Evolutionary conservation across 1,140 invertebrate genomes (phyloP), one percentile per base, ranked within the genome.

Genomic region (Lamellibrachia luymesi): DNA sequence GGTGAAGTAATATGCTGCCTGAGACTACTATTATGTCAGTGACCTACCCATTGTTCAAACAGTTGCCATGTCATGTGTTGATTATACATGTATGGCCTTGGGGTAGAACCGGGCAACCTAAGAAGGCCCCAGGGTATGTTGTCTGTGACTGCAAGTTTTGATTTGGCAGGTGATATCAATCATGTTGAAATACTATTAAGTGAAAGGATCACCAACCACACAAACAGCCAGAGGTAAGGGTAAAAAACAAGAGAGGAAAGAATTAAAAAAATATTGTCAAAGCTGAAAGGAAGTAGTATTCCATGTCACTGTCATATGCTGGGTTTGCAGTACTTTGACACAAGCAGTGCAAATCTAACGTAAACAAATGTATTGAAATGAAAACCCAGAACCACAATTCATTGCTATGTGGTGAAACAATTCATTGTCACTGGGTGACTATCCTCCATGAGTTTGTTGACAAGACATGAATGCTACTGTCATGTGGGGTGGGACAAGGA

Each of bases 181-280:
- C 64, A 80, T 80, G 64, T 80, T 80, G 64, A 80, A 80, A 80
- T 80, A 80, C 64, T 80, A 80, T 17, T 80, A 80, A 80, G 64
- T 17, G 13, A 80, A 80, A 22, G 64, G 64, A 22, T 80, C 64
- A 80, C 13, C 13, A 22, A 22, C 64, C 64, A 80, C 8, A 22
- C 13, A 22, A 56, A 22, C 4, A 80, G 64, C 64, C 64, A 80
- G 64, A 22, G 64, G 64, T 80, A 22, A 80, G 17, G 64, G 64
- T 8, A 80, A 80, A 80, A 80, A 6, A 80, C 64, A 80, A 4
- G 64, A 22, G 0, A 80, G 64, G 64, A 80, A 80, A 80, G 64
- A 80, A 10, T 80, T 10, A 80, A 2, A 38, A 38, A 38, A 38
- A 2, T 80, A 22, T 4, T 56, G 52, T 4, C 64, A 8, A 2